Evolutionary conservation across 2,888 invertebrate species (phyloP).

Genomic region (Clitarchus hookeri): DNA sequence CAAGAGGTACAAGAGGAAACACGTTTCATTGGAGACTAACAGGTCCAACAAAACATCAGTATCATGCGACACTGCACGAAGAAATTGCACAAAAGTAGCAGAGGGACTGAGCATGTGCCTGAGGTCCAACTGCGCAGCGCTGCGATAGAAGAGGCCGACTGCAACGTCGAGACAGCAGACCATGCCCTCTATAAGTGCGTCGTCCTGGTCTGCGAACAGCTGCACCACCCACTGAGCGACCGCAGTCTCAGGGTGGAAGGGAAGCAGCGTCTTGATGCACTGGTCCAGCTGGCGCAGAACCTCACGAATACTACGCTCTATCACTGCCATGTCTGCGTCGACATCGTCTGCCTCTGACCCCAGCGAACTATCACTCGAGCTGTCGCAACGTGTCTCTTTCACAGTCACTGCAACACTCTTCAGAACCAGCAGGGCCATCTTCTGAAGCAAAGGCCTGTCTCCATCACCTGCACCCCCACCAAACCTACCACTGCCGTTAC

Average conservation of each 20-base stretch:
- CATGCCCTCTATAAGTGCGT: conserved; percentile 89
- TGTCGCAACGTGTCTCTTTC: conserved; percentile 86
- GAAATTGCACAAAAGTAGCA: conserved; percentile 83
- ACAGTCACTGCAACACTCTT: conserved; percentile 90
- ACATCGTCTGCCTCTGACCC: conserved; percentile 85
- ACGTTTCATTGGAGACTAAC: conserved; percentile 88
- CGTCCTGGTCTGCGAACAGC: conserved; percentile 88
- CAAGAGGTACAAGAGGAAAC: conserved; percentile 82
- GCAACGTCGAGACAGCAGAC: conserved; percentile 88
- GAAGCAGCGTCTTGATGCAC: conserved; percentile 78
- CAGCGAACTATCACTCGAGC: conserved; percentile 78
- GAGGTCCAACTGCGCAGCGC: conserved; percentile 73
- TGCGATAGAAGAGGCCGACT: conserved; percentile 80
- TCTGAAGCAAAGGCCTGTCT: conserved; percentile 80
- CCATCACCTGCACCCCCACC: conserved; percentile 60
- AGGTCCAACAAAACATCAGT: conserved; percentile 81
- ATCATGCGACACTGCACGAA: conserved; percentile 77
- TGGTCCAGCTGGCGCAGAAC: conserved; percentile 79
- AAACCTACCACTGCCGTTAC: conserved; percentile 57
- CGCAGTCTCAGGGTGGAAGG: conserved; percentile 86
- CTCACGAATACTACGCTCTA: conserved; percentile 83
- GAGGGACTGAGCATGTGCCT: conserved; percentile 83
- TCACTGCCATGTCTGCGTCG: conserved; percentile 86
- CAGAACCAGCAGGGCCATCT: conserved; percentile 82
- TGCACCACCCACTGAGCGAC: conserved; percentile 87